Percentiles rank a stretch among this genome's conserved stretches.
Evolutionary conservation across 30 jellyfish, hydroid and myxozoan genomes (phyloP).

Genomic region (Cassiopea andromeda): DNA sequence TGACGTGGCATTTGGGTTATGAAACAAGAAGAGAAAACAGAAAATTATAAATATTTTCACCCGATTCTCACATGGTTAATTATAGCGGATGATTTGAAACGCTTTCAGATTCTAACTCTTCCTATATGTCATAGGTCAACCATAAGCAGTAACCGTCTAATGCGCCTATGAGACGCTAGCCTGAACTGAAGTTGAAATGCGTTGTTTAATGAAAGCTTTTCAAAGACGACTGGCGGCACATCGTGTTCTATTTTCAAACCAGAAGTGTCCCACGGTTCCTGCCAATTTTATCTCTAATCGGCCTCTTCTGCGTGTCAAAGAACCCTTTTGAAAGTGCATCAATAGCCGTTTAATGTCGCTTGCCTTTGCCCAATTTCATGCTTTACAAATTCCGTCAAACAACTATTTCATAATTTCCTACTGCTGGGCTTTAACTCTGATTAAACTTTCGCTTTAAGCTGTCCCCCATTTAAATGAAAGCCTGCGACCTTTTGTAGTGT

Average conservation of each 20-base stretch:
- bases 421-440: conserved; percentile 11
- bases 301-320: not conserved
- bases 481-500: conserved; percentile 9
- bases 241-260: not conserved
- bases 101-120: too few species aligned
- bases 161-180: not conserved
- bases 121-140: too few species aligned
- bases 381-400: conserved; percentile 8
- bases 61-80: too few species aligned
- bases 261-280: not conserved
- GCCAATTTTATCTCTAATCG: not conserved
- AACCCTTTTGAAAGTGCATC: not conserved
- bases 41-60: too few species aligned
- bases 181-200: not conserved
- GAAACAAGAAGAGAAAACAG: too few species aligned
- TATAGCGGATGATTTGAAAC: too few species aligned
- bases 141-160: not conserved
- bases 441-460: conserved; percentile 1
- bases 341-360: conserved; percentile 11
- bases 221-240: not conserved
- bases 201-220: not conserved
- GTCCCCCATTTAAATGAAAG: not conserved
- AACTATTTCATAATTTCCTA: conserved; percentile 3
- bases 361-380: conserved; percentile 1
- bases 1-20: too few species aligned